phyloP scores from a whole-genome alignment of 2,888 invertebrate species.

The Leptinotarsa tumamoca region DNA sequence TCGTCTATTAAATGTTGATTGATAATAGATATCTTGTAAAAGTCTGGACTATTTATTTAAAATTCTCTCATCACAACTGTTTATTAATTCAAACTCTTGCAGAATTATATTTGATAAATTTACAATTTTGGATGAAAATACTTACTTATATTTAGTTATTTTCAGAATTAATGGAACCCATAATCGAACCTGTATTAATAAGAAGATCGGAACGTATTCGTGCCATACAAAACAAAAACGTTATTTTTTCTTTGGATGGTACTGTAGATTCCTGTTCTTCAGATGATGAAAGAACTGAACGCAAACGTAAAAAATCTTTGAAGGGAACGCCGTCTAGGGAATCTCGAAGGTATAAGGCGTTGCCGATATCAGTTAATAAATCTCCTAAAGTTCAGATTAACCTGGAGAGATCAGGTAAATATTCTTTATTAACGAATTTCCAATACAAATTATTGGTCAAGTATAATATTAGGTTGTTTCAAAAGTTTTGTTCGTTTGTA shows the following conservation, averaged over 20 bases:
- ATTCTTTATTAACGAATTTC: background rate
- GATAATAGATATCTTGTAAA: no score
- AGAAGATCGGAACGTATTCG: constrained; percentile 15
- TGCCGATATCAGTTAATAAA: constrained; percentile 35
- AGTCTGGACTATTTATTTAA: no score
- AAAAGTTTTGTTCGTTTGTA: no score
- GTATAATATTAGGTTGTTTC: no score
- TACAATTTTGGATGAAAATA: no score
- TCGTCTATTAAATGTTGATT: no score
- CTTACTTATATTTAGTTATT: background rate
- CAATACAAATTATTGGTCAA: no score
- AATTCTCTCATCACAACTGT: no score
- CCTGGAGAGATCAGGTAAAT: constrained; percentile 5
- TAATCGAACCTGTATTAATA: background rate
- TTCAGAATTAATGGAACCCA: background rate
- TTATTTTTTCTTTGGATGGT: constrained; percentile 39
- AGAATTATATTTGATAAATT: no score
- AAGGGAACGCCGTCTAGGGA: constrained; percentile 18
- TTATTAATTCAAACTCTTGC: no score
- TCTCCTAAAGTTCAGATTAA: constrained; percentile 21
- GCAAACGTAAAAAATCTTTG: constrained; percentile 13
- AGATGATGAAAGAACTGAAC: constrained; percentile 35
- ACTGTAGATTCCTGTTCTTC: constrained; percentile 44
- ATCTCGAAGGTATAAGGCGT: constrained; percentile 30
- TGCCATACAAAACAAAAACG: background rate